phyloP scores from a whole-genome alignment of 2,113 vertebrate species.

The Plecturocebus donacophilus region DNA sequence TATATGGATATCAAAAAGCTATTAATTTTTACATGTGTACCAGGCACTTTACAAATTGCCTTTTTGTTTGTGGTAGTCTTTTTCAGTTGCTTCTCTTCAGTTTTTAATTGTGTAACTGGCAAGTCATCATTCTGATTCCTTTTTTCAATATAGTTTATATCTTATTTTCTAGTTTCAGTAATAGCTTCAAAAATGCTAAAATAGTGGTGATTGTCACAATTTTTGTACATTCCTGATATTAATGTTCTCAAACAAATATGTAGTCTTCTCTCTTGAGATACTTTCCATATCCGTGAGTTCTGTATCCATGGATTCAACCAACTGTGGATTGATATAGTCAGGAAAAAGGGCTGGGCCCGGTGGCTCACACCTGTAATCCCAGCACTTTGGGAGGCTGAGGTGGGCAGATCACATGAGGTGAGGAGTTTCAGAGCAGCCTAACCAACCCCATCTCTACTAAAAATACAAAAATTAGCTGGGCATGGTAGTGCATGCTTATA shows the following conservation, averaged over 20 bases:
- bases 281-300: not conserved
- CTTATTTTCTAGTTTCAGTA: not conserved
- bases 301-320: not conserved
- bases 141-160: not conserved
- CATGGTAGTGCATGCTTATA: not conserved
- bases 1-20: not conserved
- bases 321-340: not conserved
- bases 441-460: not conserved
- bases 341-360: not conserved
- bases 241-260: not conserved
- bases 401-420: not conserved
- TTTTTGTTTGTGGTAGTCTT: not conserved
- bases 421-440: not conserved
- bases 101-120: not conserved
- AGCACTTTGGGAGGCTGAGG: not conserved
- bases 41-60: not conserved
- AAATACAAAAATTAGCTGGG: not conserved
- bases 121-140: not conserved
- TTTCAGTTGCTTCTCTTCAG: not conserved
- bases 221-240: not conserved
- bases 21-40: not conserved
- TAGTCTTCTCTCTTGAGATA: not conserved
- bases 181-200: slow-evolving; percentile 38
- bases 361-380: not conserved
- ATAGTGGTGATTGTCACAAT: not conserved